These are phyloP conservation scores for Abramis brama DNA, from an alignment of 2,113 vertebrate genomes.

Conservation along the genomic window DNA sequence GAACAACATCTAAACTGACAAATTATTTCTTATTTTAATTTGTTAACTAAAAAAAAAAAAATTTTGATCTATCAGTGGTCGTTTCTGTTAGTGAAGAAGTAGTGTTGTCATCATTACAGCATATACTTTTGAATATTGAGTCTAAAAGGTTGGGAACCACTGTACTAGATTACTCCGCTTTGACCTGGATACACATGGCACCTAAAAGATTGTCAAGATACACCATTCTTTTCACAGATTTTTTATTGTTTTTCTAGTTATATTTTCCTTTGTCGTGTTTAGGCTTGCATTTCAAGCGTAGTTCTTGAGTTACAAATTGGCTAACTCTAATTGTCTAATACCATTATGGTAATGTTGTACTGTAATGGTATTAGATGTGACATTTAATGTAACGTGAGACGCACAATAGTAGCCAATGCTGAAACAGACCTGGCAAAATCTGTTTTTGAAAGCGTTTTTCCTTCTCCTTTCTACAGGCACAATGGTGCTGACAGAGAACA, in stretches of 20 bases:
- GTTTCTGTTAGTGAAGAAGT: neutral
- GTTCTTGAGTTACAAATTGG: slow-evolving; percentile 17
- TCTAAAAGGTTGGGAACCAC: neutral
- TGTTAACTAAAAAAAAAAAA: neutral
- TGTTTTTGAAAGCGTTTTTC: neutral
- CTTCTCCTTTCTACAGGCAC: slow-evolving; percentile 49
- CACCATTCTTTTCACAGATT: neutral
- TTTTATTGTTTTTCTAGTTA: neutral
- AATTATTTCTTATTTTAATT: neutral
- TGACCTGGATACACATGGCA: neutral
- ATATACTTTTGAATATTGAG: neutral
- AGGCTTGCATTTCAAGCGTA: neutral
- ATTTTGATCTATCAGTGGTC: neutral
- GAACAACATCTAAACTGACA: neutral
- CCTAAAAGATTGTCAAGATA: neutral
- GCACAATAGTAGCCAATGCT: neutral
- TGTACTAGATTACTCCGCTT: neutral
- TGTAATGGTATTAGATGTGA: neutral
- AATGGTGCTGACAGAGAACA: slow-evolving; percentile 36
- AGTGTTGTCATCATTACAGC: no score
- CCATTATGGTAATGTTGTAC: neutral
- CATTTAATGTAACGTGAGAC: neutral
- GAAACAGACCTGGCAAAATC: neutral
- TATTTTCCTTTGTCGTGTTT: neutral
- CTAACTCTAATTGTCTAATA: neutral